phyloP scores from a whole-genome alignment of 2,797 vertebrate genomes.

The Halcyon smyrnensis region DNA sequence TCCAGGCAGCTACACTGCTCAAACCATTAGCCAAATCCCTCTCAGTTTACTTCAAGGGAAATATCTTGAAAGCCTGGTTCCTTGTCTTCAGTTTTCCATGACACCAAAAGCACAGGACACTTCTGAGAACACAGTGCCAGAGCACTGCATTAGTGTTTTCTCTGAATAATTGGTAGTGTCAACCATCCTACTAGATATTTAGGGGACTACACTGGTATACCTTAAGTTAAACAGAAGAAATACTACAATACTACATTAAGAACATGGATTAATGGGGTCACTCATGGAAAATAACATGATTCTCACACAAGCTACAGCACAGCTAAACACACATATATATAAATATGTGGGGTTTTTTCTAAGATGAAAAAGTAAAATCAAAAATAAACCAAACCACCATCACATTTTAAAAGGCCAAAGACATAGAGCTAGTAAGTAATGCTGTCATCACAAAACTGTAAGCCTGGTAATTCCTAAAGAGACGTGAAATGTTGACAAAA shows the following conservation, averaged over 20 bases:
- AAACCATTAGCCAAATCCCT: neutral
- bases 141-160: neutral
- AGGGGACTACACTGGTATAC: neutral
- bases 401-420: neutral
- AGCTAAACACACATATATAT: neutral
- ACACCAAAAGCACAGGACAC: neutral
- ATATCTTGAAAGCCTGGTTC: neutral
- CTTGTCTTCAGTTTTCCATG: neutral
- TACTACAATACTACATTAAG: neutral
- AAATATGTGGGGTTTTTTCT: no score
- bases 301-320: neutral
- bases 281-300: neutral
- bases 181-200: neutral
- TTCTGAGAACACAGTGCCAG: neutral
- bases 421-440: fast-evolving
- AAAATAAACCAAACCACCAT: neutral
- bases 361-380: neutral
- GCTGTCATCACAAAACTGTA: neutral
- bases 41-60: neutral
- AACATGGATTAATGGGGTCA: neutral
- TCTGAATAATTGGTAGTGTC: neutral
- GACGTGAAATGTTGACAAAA: neutral
- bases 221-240: neutral
- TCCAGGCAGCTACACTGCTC: neutral
- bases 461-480: neutral